Percentiles rank a stretch among this genome's conserved stretches.
phyloP scores from a whole-genome alignment of 1,140 invertebrate species.

The Condylostylus longicornis region DNA sequence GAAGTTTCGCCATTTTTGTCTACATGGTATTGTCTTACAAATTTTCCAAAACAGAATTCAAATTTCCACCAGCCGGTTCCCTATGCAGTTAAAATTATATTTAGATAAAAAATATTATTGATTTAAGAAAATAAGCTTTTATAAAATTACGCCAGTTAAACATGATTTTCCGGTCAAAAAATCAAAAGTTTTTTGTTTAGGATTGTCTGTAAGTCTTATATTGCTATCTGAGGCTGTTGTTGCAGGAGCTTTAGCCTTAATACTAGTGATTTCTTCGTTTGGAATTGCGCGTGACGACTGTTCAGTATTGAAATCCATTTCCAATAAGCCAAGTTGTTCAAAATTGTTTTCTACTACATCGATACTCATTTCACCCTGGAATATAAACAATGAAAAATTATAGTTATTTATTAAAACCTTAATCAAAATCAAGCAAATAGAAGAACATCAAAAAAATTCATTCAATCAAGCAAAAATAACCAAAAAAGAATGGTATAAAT shows the following conservation, averaged over 20 bases:
- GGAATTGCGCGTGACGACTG: conserved; percentile 11
- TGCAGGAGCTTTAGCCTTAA: background rate
- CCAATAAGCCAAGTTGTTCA: background rate
- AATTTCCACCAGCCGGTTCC: conserved; percentile 96
- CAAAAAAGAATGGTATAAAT: no score
- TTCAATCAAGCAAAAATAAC: no score
- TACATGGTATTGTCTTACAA: conserved; percentile 79
- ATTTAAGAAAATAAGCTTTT: background rate
- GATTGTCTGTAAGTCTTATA: no score
- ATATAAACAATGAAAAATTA: no score
- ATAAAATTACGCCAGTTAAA: conserved; percentile 22
- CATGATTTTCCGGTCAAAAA: conserved; percentile 75
- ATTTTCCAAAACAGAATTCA: conserved; percentile 86
- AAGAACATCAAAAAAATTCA: no score
- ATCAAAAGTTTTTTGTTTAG: no score
- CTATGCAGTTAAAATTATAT: conserved; percentile 32
- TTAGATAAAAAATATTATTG: background rate
- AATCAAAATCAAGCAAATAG: no score
- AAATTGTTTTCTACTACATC: background rate
- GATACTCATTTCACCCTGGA: no score
- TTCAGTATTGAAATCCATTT: background rate
- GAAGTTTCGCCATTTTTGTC: conserved; percentile 53
- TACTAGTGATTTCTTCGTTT: conserved; percentile 15
- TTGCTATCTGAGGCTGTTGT: conserved; percentile 12
- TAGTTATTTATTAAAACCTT: no score